These are phyloP conservation scores for Malurus alboscapulatus DNA, from an alignment of 2,113 vertebrate species.

Conservation along the genomic window DNA sequence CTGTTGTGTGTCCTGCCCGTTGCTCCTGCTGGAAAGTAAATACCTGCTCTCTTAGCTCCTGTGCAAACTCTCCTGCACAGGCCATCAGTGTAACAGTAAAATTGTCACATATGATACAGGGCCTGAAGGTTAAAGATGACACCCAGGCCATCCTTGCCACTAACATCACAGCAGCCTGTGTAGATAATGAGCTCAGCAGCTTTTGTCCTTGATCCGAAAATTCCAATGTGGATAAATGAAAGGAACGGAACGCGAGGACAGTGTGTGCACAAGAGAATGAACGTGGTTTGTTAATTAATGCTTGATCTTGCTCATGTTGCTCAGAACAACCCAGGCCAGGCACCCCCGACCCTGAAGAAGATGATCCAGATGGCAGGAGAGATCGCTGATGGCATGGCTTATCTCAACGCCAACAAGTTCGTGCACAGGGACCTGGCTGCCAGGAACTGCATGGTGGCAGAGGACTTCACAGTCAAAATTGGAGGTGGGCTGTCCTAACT, in stretches of 20 bases:
- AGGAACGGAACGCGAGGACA: background rate
- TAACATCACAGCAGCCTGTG: background rate
- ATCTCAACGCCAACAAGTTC: constrained; percentile 98
- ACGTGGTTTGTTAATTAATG: background rate
- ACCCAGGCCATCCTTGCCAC: background rate
- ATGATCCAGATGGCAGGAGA: constrained; percentile 99
- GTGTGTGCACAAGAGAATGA: background rate
- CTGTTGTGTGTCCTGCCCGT: background rate
- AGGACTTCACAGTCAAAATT: constrained; percentile 98
- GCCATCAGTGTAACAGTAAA: background rate
- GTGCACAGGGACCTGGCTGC: constrained; percentile 97
- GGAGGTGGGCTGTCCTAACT: constrained; percentile 80
- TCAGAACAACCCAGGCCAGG: constrained; percentile 83
- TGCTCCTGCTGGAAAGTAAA: background rate
- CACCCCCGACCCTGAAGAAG: constrained; percentile 93
- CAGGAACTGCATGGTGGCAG: constrained; percentile 97
- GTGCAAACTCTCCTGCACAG: background rate
- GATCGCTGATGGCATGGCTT: constrained; percentile 97
- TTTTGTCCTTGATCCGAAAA: background rate
- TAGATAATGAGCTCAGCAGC: background rate
- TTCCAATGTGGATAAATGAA: background rate
- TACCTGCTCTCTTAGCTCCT: background rate
- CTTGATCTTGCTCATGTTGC: background rate
- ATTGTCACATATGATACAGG: background rate
- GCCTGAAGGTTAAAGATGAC: background rate